Evolutionary conservation across 2,113 vertebrate species (phyloP).

Genomic region (Pristiophorus japonicus): DNA sequence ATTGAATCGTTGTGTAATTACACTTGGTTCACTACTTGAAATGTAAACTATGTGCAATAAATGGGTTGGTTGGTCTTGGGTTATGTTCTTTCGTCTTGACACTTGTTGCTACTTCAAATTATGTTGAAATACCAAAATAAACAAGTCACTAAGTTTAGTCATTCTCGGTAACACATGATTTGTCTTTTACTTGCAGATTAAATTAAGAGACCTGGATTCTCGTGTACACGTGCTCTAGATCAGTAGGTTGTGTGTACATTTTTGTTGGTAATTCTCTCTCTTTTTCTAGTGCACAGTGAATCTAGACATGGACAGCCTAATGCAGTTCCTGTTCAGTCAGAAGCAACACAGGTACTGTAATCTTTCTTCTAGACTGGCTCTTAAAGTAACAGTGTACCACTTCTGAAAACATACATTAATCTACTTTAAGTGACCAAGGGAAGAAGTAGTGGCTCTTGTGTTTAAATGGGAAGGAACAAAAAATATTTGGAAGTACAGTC

Average conservation of each 20-base stretch:
- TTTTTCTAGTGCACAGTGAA: slow-evolving; percentile 71
- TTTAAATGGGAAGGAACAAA: not conserved
- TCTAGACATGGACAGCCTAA: slow-evolving; percentile 76
- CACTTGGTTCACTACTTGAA: no score
- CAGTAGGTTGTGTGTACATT: not conserved
- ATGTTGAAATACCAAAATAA: not conserved
- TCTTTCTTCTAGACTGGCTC: not conserved
- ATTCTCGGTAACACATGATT: not conserved
- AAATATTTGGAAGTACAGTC: not conserved
- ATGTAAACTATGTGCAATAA: not conserved
- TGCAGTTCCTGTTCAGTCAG: slow-evolving; percentile 73
- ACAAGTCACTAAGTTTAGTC: not conserved
- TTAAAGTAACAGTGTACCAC: not conserved
- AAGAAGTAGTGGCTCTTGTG: slow-evolving; percentile 22
- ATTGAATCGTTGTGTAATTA: not conserved
- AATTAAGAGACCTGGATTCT: not conserved
- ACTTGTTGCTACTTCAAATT: not conserved
- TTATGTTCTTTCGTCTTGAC: not conserved
- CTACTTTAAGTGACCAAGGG: not conserved
- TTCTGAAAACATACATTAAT: not conserved
- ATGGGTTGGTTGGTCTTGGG: not conserved
- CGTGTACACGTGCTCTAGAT: no score
- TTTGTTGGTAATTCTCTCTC: slow-evolving; percentile 28
- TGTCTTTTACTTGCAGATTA: not conserved
- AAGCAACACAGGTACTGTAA: slow-evolving; percentile 77